A percentile compares a stretch with the other conserved stretches of the same genome.
phyloP scores from a whole-genome alignment of 2,113 vertebrate species.

The Cyphomyrus plagiostoma region DNA sequence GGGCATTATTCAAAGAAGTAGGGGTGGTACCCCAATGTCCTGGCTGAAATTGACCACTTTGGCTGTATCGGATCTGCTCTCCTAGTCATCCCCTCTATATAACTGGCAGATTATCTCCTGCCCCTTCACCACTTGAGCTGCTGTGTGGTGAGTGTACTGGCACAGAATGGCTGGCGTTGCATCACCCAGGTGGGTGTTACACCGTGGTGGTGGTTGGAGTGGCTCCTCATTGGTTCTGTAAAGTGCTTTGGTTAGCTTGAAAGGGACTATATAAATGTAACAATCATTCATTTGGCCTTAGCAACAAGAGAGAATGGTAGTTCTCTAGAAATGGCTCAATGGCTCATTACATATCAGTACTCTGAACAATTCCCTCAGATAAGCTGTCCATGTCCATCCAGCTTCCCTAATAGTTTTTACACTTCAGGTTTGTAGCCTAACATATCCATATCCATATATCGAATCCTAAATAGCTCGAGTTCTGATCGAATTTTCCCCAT shows the following conservation, averaged over 20 bases:
- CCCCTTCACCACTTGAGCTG: too few species aligned
- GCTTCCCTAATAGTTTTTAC: background rate
- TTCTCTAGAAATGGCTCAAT: background rate
- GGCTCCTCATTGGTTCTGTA: background rate
- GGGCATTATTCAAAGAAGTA: background rate
- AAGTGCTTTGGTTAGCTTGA: background rate
- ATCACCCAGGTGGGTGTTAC: background rate
- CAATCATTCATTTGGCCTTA: background rate
- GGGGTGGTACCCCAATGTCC: background rate
- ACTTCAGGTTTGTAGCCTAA: background rate
- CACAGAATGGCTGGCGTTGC: too few species aligned
- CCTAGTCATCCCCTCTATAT: background rate
- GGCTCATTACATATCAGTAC: background rate
- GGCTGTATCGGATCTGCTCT: background rate
- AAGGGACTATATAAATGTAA: background rate
- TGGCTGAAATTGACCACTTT: background rate
- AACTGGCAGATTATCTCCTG: too few species aligned
- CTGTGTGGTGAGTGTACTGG: too few species aligned
- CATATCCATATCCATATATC: background rate
- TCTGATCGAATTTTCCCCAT: too few species aligned
- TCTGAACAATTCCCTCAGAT: background rate
- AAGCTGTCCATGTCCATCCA: background rate
- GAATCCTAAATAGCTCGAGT: too few species aligned
- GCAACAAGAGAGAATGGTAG: background rate
- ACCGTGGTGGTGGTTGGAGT: background rate